Percentiles rank a stretch among this genome's conserved stretches.
phyloP scores from a whole-genome alignment of 2,797 vertebrate species.

The Brachyalestes nurse region DNA sequence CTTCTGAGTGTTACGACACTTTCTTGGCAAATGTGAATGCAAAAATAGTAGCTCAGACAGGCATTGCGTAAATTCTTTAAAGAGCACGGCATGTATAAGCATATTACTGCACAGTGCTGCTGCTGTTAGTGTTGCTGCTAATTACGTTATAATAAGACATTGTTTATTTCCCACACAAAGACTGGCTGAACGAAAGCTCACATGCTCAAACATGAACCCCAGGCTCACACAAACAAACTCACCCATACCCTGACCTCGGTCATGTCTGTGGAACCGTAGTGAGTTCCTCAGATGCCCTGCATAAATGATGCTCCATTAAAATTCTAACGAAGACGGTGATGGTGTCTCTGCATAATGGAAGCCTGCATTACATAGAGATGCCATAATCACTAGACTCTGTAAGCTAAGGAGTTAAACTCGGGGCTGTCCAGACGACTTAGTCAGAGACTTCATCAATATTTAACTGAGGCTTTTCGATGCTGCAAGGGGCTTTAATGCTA shows the following conservation, averaged over 20 bases:
- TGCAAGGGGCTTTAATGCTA: slow-evolving; percentile 61
- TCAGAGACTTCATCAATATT: slow-evolving; percentile 77
- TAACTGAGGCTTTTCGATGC: slow-evolving; percentile 68
- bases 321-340: not conserved
- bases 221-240: not conserved
- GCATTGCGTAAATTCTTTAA: not conserved
- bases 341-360: not conserved
- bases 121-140: not conserved
- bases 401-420: slow-evolving; percentile 67
- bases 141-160: not conserved
- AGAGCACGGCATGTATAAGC: not conserved
- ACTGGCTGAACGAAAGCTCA: not conserved
- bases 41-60: slow-evolving; percentile 5
- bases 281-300: not conserved
- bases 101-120: not conserved
- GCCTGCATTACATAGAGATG: not conserved
- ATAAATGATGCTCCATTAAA: not conserved
- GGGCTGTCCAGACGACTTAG: slow-evolving; percentile 71
- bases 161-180: slow-evolving; percentile 8
- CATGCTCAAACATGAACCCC: not conserved
- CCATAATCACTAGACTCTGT: slow-evolving; percentile 37
- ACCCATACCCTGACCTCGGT: not conserved
- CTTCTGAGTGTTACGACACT: not conserved
- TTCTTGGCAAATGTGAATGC: not conserved
- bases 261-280: not conserved